These are phyloP conservation scores for Drosophila insularis DNA, from an alignment of 1,140 invertebrate genomes.

Conservation along the genomic window DNA sequence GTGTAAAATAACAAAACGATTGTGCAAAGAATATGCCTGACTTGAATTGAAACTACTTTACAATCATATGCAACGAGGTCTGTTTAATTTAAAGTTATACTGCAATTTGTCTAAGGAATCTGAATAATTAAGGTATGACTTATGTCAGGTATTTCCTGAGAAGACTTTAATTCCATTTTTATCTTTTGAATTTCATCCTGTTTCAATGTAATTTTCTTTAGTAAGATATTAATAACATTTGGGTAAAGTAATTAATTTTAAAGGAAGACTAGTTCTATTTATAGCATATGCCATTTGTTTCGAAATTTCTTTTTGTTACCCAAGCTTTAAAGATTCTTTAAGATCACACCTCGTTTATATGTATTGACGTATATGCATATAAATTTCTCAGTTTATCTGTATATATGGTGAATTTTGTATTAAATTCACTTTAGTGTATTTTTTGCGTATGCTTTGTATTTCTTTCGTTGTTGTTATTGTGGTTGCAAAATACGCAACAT, in stretches of 20 bases:
- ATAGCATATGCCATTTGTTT: too few species aligned
- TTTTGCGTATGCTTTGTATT: constrained; percentile 12
- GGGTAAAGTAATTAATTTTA: too few species aligned
- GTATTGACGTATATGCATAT: not conserved
- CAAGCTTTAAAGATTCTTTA: not conserved
- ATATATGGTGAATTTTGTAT: not conserved
- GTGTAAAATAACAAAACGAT: not conserved
- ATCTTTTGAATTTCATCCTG: too few species aligned
- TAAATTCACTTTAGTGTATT: constrained; percentile 8
- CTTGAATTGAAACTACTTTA: not conserved
- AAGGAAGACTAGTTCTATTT: too few species aligned
- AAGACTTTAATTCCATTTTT: too few species aligned
- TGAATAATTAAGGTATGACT: too few species aligned
- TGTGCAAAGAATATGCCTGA: not conserved
- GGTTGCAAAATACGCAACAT: constrained; percentile 15
- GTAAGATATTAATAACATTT: too few species aligned
- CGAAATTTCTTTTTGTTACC: too few species aligned
- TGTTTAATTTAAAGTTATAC: not conserved
- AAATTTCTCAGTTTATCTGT: not conserved
- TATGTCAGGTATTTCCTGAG: too few species aligned
- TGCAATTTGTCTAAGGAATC: not conserved
- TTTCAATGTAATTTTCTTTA: too few species aligned
- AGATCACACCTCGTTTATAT: not conserved
- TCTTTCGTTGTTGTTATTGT: constrained; percentile 23
- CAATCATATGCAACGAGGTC: not conserved